Evolutionary conservation across 1,140 invertebrate species (phyloP).

Genomic region (Diabrotica undecimpunctata): DNA sequence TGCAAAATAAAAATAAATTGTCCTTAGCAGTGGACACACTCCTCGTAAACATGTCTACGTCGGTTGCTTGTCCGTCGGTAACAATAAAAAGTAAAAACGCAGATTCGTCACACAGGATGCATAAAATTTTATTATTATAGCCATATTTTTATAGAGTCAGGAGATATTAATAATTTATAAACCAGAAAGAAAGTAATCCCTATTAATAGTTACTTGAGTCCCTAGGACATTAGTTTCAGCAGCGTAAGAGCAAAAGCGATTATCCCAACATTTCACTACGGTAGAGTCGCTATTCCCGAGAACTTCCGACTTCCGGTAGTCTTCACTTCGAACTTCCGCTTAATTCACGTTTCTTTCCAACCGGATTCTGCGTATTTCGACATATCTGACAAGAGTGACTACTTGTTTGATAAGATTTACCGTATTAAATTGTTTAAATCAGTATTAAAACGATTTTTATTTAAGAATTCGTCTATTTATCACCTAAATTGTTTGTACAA

Average conservation of each 20-base stretch:
- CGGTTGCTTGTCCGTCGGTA: too few species aligned
- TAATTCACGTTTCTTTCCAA: conserved; percentile 34
- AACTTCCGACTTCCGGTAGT: conserved; percentile 37
- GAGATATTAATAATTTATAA: not conserved
- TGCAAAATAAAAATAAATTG: too few species aligned
- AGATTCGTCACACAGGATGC: not conserved
- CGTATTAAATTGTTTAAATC: too few species aligned
- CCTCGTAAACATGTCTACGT: too few species aligned
- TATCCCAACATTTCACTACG: conserved; percentile 21
- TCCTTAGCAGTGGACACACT: too few species aligned
- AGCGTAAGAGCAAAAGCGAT: conserved; percentile 32
- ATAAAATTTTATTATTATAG: not conserved
- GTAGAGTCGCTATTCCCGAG: conserved; percentile 31
- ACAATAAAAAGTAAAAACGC: too few species aligned
- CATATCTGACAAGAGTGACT: conserved; percentile 9
- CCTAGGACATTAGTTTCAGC: not conserved
- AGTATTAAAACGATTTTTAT: too few species aligned
- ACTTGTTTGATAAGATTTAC: not conserved
- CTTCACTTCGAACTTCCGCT: conserved; percentile 38
- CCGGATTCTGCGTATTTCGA: conserved; percentile 34
- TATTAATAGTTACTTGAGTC: conserved; percentile 4
- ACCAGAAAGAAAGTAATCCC: conserved; percentile 2
- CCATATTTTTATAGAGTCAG: conserved; percentile 5
- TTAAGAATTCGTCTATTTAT: too few species aligned
- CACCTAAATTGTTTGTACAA: too few species aligned